A percentile compares a stretch with the other conserved stretches of the same genome.
Evolutionary conservation across 2,888 invertebrate species (phyloP).

Genomic region (Peribatodes rhomboidaria): DNA sequence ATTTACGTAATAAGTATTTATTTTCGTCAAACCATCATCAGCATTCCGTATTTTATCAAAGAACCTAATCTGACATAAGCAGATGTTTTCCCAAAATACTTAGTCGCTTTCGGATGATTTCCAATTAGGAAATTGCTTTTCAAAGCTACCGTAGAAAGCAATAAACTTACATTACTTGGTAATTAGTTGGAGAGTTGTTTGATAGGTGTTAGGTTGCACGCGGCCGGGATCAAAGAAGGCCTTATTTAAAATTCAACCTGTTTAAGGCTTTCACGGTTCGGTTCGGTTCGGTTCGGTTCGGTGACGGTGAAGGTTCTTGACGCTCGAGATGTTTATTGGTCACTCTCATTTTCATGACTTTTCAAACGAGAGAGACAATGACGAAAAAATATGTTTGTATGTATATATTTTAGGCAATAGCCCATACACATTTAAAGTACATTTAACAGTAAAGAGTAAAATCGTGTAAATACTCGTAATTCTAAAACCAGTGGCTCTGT

Average conservation of each 20-base stretch:
- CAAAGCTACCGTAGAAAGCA: slow-evolving; percentile 3
- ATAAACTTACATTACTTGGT: slow-evolving; percentile 14
- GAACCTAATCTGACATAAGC: not conserved
- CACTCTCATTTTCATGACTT: no score
- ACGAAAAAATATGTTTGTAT: no score
- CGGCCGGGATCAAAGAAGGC: slow-evolving; percentile 25
- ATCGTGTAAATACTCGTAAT: no score
- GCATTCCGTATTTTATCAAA: not conserved
- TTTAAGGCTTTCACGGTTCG: no score
- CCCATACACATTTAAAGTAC: no score
- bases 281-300: no score
- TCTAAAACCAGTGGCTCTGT: no score
- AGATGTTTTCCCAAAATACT: not conserved
- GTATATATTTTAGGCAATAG: no score
- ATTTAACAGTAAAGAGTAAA: no score
- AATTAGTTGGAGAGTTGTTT: slow-evolving; percentile 19
- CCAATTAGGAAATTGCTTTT: slow-evolving; percentile 8
- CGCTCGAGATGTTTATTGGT: no score
- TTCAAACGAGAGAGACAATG: no score
- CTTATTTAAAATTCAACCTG: slow-evolving; percentile 13
- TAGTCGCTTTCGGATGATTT: not conserved
- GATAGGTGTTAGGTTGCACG: slow-evolving; percentile 2
- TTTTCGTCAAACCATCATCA: not conserved
- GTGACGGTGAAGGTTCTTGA: no score
- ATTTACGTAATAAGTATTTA: not conserved